Percentiles rank a stretch among this genome's conserved stretches.
Evolutionary conservation across 2,797 vertebrate genomes (phyloP).

Genomic region (Xenops minutus): DNA sequence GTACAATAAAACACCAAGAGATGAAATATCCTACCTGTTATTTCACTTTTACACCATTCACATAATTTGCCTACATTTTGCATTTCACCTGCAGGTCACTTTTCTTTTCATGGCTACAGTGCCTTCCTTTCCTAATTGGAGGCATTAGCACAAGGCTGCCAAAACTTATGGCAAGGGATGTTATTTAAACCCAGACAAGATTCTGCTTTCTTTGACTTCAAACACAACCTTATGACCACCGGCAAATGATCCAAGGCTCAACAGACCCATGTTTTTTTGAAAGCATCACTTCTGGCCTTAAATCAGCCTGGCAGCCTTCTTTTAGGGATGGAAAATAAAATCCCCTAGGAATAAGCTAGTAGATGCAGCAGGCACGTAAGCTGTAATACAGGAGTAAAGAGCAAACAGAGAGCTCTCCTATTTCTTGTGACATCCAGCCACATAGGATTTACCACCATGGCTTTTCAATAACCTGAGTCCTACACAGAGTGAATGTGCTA

Average conservation of each 20-base stretch:
- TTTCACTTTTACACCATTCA: not conserved
- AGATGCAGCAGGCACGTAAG: not conserved
- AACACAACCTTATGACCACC: slow-evolving; percentile 40
- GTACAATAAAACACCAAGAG: not conserved
- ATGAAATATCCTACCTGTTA: not conserved
- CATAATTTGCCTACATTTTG: not conserved
- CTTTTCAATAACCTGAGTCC: not conserved
- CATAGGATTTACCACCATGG: not conserved
- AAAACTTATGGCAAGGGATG: not conserved
- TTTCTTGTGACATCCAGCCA: not conserved
- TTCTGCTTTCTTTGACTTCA: slow-evolving; percentile 31
- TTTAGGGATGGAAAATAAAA: slow-evolving; percentile 52
- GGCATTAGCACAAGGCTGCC: slow-evolving; percentile 9
- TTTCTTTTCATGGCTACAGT: not conserved
- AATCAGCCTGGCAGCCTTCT: slow-evolving; percentile 48
- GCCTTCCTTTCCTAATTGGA: slow-evolving; percentile 7
- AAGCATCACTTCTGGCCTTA: slow-evolving; percentile 46
- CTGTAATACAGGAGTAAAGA: slow-evolving; percentile 25
- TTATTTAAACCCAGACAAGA: slow-evolving; percentile 31
- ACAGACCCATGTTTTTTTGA: slow-evolving; percentile 24
- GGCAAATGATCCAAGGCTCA: slow-evolving; percentile 45
- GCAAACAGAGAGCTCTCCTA: slow-evolving; percentile 32
- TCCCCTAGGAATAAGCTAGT: slow-evolving; percentile 13
- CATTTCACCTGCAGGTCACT: not conserved
- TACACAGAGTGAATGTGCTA: not conserved